Evolutionary conservation across 2,113 vertebrate genomes (phyloP).

Genomic region (Aspiorhynchus laticeps): DNA sequence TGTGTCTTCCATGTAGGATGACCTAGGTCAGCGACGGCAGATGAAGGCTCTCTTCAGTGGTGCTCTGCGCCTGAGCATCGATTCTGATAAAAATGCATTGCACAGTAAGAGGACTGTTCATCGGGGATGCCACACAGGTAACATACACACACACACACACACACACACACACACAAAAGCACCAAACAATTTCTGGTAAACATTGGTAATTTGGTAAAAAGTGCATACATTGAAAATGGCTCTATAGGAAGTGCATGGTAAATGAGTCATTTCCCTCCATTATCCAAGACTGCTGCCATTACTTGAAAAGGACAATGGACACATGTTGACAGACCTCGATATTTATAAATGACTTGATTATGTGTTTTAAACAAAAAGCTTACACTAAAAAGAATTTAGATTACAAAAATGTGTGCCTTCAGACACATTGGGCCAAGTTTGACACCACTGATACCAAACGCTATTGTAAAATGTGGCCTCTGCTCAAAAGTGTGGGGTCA

Average conservation of each 20-base stretch:
- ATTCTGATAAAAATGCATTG: slow-evolving; percentile 75
- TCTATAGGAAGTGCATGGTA: not conserved
- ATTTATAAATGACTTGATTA: not conserved
- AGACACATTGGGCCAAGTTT: not conserved
- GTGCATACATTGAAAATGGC: not conserved
- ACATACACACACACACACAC: not conserved
- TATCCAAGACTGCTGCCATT: slow-evolving; percentile 13
- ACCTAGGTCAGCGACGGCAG: slow-evolving; percentile 80
- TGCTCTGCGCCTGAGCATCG: slow-evolving; percentile 77
- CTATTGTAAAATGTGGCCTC: not conserved
- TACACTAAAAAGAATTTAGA: not conserved
- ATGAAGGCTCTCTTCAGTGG: slow-evolving; percentile 84
- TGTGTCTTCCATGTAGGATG: slow-evolving; percentile 71
- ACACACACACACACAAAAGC: not conserved
- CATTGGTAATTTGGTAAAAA: not conserved
- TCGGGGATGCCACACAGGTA: slow-evolving; percentile 75
- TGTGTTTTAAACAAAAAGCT: not conserved
- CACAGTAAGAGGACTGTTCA: slow-evolving; percentile 78
- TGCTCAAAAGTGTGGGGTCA: no score
- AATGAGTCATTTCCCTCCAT: slow-evolving; percentile 25
- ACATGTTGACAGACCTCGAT: not conserved
- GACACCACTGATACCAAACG: not conserved
- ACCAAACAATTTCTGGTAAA: not conserved
- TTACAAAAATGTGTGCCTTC: not conserved
- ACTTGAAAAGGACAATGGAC: not conserved